phyloP scores from a whole-genome alignment of 2,797 vertebrate genomes.

The Sebastes umbrosus region DNA sequence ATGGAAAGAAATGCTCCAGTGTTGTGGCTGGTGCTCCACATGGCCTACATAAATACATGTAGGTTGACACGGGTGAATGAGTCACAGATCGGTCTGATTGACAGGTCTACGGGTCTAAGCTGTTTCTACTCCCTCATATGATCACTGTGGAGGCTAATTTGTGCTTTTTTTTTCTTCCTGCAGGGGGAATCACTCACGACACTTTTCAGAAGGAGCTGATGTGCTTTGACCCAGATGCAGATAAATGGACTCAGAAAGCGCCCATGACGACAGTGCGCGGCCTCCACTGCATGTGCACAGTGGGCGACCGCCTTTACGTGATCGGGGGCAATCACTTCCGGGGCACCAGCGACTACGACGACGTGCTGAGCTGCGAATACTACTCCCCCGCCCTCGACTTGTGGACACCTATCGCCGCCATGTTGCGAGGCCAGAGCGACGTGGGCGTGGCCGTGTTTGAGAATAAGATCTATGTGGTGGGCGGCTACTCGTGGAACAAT shows the following conservation, averaged over 20 bases:
- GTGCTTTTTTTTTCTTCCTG: constrained; percentile 1
- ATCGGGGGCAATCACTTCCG: constrained; percentile 98
- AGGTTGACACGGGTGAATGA: constrained; percentile 8
- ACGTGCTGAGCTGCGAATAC: constrained; percentile 98
- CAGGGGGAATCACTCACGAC: constrained; percentile 98
- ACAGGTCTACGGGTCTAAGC: constrained; percentile 9
- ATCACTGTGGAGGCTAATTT: constrained; percentile 30
- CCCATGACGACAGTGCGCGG: constrained; percentile 97
- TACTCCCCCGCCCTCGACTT: constrained; percentile 95
- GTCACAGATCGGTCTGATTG: constrained; percentile 32
- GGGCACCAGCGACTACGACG: constrained; percentile 97
- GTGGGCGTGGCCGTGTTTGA: constrained; percentile 98
- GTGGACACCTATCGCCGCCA: constrained; percentile 97
- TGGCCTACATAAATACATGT: constrained; percentile 26
- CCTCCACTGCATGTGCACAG: constrained; percentile 98
- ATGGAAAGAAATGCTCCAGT: background rate
- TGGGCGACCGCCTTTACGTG: constrained; percentile 96
- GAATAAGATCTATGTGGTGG: constrained; percentile 98
- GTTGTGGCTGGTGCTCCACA: background rate
- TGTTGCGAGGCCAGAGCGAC: constrained; percentile 97
- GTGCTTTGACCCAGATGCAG: constrained; percentile 98
- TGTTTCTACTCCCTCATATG: constrained; percentile 18
- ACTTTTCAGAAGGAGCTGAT: constrained; percentile 99
- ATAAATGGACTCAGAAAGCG: constrained; percentile 98
- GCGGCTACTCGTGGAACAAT: constrained; percentile 99